Base-by-base conservation (phyloP, 64 coral and sea anemone species). In the Anthopleura sola region DNA sequence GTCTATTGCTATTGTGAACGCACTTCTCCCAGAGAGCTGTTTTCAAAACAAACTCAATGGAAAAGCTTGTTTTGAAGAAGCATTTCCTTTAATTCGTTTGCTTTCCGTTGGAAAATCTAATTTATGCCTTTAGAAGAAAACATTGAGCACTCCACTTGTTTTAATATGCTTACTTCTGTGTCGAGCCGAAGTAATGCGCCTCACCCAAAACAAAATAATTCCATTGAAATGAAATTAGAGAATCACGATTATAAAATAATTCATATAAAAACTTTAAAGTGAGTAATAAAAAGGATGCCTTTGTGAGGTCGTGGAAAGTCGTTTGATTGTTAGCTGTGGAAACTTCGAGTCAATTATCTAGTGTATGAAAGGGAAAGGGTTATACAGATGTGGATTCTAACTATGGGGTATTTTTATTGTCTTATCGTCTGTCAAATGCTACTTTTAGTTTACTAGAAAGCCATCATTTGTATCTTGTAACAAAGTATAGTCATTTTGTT, bases 51-150 rank as follows among this genome's bases (percentile, higher is more conserved):
- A 23, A 23, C 24, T 79, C 44, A 38, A 79, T 6, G 36, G 76
- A 47, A 71, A 71, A 48, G 20, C 9, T 79, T 79, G 76, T 79
- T 79, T 79, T 79, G 76, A 79, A 48, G 21, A 79, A 23, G 20
- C 76, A 38, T 38, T 79, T 48, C 44, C 76, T 79, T 79, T 46
- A 79, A 71, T 71, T 71, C 66, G 34, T 71, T 34, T 34, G 28
- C 28, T 71, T 31, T 71, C 66, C 31, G 66, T 32, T 71, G 66
- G 13, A 34, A 32, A 71, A 32, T 71, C 62, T 71, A 71, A 71
- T 71, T 32, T 71, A 71, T 71, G n/a, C 66, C 66, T 71, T 71
- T 32, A 3, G 34, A 71, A 71, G 66, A 71, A 71, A 71, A 71
- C 29, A 71, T 28, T 33, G 5, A 34, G 13, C 66, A 34, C n/a